Percentiles rank a stretch among this genome's conserved stretches.
These are phyloP conservation scores for Montipora capricornis DNA, from an alignment of 64 coral and sea anemone species.

Conservation along the genomic window DNA sequence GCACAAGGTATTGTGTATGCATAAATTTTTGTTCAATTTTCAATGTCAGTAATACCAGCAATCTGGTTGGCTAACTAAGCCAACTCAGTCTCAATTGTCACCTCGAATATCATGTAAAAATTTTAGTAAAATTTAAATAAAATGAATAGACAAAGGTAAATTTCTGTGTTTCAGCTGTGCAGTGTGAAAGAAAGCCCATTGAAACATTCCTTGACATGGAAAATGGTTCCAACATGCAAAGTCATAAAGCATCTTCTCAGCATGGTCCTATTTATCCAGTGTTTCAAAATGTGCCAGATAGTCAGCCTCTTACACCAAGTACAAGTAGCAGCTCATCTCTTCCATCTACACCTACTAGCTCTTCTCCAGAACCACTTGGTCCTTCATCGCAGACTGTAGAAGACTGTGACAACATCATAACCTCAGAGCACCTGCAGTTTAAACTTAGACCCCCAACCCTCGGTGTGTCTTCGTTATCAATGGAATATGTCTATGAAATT, in stretches of 20 bases:
- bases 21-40: too few relatives aligned
- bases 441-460: slow-evolving; percentile 83
- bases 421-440: slow-evolving; percentile 75
- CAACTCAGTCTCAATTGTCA: too few relatives aligned
- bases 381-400: background rate
- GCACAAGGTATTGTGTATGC: too few relatives aligned
- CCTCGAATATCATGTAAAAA: too few relatives aligned
- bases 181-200: slow-evolving; percentile 92
- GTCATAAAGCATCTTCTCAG: background rate
- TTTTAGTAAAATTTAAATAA: too few relatives aligned
- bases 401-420: slow-evolving; percentile 40
- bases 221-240: background rate
- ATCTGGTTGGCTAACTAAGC: too few relatives aligned
- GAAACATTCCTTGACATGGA: background rate
- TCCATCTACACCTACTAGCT: background rate
- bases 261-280: background rate
- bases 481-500: slow-evolving; percentile 99
- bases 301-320: background rate
- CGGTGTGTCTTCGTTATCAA: slow-evolving; percentile 77
- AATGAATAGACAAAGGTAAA: too few relatives aligned
- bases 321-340: background rate
- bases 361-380: background rate
- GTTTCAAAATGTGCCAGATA: background rate
- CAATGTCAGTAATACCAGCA: too few relatives aligned
- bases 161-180: slow-evolving; percentile 75